Conservation (phyloP, 2,113 vertebrate genomes). For the Ramphastos sulfuratus region DNA sequence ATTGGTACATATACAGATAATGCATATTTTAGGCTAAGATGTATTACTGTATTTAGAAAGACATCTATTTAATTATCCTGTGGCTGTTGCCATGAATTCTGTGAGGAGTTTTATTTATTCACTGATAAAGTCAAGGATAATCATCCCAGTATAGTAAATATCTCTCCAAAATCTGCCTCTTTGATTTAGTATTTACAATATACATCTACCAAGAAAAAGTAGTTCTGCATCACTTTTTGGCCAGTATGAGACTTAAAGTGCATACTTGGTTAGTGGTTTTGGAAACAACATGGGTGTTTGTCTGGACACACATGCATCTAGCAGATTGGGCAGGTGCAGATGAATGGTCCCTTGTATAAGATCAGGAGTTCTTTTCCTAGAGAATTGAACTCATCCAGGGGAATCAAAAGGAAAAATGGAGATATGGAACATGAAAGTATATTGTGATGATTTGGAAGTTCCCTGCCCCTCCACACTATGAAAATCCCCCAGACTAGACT, state of each 20-base stretch:
- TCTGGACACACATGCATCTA: not conserved
- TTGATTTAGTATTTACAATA: not conserved
- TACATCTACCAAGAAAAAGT: not conserved
- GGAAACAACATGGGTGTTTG: not conserved
- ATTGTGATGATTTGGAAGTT: too few species aligned
- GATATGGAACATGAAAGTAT: not conserved
- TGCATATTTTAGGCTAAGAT: not conserved
- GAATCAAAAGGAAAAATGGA: not conserved
- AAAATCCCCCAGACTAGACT: too few species aligned
- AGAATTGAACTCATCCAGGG: not conserved
- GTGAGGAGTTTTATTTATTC: not conserved
- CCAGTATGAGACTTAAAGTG: not conserved
- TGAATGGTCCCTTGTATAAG: not conserved
- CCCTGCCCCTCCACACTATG: too few species aligned
- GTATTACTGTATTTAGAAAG: not conserved
- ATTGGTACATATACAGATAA: not conserved
- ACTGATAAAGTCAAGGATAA: not conserved
- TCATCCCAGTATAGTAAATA: not conserved
- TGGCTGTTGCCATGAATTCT: not conserved
- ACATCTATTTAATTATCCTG: not conserved
- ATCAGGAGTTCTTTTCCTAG: not conserved
- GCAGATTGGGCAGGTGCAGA: not conserved
- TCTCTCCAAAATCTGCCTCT: not conserved
- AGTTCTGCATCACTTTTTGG: not conserved
- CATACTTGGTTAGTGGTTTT: not conserved